These are phyloP conservation scores for Clamator glandarius DNA, from an alignment of 2,797 vertebrate genomes.

Conservation along the genomic window DNA sequence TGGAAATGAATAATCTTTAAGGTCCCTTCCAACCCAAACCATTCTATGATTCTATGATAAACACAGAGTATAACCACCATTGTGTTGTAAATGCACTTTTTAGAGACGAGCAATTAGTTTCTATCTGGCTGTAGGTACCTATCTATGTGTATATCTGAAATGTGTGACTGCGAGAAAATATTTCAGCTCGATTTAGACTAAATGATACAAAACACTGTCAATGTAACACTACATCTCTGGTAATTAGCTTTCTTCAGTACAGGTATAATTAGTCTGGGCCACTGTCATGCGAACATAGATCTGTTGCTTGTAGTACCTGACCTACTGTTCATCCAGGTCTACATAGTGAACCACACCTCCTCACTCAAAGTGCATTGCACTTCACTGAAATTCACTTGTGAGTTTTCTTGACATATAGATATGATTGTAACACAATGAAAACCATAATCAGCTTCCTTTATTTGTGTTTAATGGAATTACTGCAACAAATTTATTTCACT, in stretches of 20 bases:
- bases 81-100: background rate
- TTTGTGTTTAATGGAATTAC: background rate
- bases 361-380: background rate
- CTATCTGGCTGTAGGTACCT: background rate
- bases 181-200: background rate
- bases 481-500: background rate
- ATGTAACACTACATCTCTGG: background rate
- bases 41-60: background rate
- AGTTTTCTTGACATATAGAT: background rate
- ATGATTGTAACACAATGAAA: background rate
- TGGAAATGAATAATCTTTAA: no score
- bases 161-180: background rate
- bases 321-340: background rate
- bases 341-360: background rate
- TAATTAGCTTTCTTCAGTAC: background rate
- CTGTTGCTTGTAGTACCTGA: background rate
- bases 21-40: no score
- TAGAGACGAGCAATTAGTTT: background rate
- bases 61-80: background rate
- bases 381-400: background rate
- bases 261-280: background rate
- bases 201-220: background rate
- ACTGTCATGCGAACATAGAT: background rate
- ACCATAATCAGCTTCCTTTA: background rate
- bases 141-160: background rate